Evolutionary conservation across 2,113 vertebrate species (phyloP).

Genomic region (Notothenia coriiceps): DNA sequence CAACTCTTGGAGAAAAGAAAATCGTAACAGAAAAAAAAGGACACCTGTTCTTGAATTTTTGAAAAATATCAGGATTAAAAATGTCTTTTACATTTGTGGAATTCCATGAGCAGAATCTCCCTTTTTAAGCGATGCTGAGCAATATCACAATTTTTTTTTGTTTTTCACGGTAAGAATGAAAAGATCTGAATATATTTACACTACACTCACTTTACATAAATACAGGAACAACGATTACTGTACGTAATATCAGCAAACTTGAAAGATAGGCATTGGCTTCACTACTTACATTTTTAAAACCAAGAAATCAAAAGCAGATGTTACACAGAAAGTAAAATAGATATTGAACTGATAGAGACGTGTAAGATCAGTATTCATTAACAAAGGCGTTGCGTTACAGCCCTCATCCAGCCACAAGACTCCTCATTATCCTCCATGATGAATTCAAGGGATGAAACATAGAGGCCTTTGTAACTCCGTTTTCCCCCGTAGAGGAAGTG

Average conservation of each 20-base stretch:
- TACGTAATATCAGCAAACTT: conserved; percentile 95
- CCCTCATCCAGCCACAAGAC: conserved; percentile 56
- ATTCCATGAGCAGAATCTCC: conserved; percentile 92
- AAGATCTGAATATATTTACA: conserved; percentile 99
- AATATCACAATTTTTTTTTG: conserved; percentile 89
- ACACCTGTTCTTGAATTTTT: conserved; percentile 93
- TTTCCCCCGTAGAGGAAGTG: conserved; percentile 55
- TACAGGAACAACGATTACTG: conserved; percentile 99
- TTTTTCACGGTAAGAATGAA: conserved; percentile 90
- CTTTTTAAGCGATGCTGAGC: conserved; percentile 92
- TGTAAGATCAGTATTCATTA: conserved; percentile 66
- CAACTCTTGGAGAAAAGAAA: conserved; percentile 86
- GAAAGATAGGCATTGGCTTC: conserved; percentile 93
- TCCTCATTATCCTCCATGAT: conserved; percentile 46
- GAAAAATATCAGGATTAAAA: conserved; percentile 91
- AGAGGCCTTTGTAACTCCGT: conserved; percentile 54
- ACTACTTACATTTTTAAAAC: conserved; percentile 91
- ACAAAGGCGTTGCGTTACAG: conserved; percentile 67
- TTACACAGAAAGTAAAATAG: conserved; percentile 86
- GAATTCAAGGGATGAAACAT: conserved; percentile 47
- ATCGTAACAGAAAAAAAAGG: conserved; percentile 85
- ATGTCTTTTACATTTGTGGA: conserved; percentile 89
- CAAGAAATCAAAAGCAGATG: conserved; percentile 89
- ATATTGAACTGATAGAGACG: conserved; percentile 76
- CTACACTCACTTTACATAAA: conserved; percentile 99